Evolutionary conservation across 2,797 vertebrate species (phyloP), one percentile per base, ranked within the genome.

Genomic region (Schizothorax lantsangensis): DNA sequence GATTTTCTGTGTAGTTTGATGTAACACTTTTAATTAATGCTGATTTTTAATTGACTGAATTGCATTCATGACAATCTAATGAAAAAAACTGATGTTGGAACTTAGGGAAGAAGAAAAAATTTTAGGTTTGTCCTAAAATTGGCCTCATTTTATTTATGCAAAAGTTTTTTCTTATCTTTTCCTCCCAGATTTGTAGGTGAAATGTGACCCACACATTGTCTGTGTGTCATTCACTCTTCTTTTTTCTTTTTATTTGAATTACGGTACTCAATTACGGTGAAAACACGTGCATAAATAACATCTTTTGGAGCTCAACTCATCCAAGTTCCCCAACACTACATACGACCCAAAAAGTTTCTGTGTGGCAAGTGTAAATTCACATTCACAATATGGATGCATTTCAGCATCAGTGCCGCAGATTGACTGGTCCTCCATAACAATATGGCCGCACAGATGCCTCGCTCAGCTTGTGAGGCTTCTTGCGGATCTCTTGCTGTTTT

Each of bases 391-490:
- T 73, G 77, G 74, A 30, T 30, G 14, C 15, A 2, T 72, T 71
- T 72, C 33, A 36, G 38, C 84, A 59, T 85, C 77, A 62, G 49
- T 47, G 52, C 40, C 40, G 5, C 66, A 26, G 52, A 79, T 40
- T n/a, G 66, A 43, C 49, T 26, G 57, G 23, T 54, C 33, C 73
- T 78, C 15, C 38, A 15, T 17, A 72, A 45, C 77, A 85, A 85
- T 80, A 85, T 85, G 84, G 77, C 68, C 9, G 4, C 77, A 87
- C 79, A 87, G 71, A 81, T 87, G 85, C 73, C 71, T 45, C 14
- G n/a, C 57, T 68, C 73, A 86, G 79, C 79, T 52, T 15, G n/a
- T 40, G 57, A 33, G 59, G 71, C 26, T 54, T 83, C 71, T 80
- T 62, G 21, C 21, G 0, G 66, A n/a, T 78, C 38, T 72, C 84